phyloP scores from a whole-genome alignment of 2,113 vertebrate species.

The Corythornis madagascariensis region DNA sequence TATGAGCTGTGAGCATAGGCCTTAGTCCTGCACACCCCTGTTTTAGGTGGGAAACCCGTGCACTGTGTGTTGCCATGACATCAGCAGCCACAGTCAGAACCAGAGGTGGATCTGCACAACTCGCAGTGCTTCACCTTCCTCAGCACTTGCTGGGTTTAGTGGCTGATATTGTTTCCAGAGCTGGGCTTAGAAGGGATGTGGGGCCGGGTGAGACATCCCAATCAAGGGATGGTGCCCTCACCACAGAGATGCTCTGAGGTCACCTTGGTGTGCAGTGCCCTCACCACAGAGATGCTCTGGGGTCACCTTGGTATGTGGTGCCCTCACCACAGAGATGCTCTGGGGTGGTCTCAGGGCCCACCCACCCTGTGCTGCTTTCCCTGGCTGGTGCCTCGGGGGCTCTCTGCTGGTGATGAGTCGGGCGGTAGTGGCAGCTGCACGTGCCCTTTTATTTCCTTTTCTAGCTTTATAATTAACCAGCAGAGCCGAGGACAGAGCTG shows the following conservation, averaged over 20 bases:
- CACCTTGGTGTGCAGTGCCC: too few species aligned
- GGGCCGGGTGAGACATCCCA: not conserved
- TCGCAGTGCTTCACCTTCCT: accelerated
- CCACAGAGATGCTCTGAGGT: too few species aligned
- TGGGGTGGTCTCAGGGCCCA: not conserved
- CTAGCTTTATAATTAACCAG: not conserved
- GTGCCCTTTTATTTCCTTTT: accelerated
- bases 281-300: too few species aligned
- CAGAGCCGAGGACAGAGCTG: not conserved
- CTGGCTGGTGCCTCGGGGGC: accelerated
- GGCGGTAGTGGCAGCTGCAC: accelerated
- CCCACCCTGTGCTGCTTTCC: not conserved
- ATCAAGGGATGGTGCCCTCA: accelerated
- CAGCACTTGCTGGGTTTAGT: not conserved
- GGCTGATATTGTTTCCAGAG: not conserved
- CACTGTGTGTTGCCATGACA: accelerated
- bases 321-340: too few species aligned
- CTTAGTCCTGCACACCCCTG: not conserved
- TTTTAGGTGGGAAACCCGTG: accelerated
- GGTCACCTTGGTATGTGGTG: too few species aligned
- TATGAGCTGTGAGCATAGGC: accelerated
- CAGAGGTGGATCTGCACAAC: not conserved
- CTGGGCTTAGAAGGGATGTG: accelerated
- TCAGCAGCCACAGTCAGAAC: accelerated
- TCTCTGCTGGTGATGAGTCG: accelerated